A percentile compares a stretch with the other conserved stretches of the same genome.
phyloP scores from a whole-genome alignment of 2,888 invertebrate species.

The Nomada fabriciana region DNA sequence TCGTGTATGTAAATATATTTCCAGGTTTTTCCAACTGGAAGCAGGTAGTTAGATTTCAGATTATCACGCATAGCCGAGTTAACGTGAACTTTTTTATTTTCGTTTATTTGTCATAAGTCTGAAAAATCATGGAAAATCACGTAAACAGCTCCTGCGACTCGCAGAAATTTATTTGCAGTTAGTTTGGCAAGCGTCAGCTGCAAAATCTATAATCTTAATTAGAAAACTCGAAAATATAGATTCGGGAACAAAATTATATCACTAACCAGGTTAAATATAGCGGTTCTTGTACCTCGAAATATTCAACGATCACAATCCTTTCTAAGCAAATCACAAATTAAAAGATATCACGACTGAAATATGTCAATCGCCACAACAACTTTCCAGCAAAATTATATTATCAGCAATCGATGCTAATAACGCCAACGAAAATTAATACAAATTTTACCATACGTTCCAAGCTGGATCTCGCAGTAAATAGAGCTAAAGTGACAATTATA shows the following conservation, averaged over 20 bases:
- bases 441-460: too few relatives aligned
- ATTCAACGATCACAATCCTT: neutral
- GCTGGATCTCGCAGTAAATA: too few relatives aligned
- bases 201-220: neutral
- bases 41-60: constrained; percentile 1
- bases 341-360: neutral
- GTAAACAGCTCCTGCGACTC: neutral
- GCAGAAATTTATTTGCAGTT: constrained; percentile 6
- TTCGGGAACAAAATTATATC: neutral
- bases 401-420: too few relatives aligned
- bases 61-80: neutral
- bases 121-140: constrained; percentile 2
- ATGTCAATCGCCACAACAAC: neutral
- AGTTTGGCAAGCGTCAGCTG: neutral
- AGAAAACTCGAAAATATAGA: neutral
- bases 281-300: neutral
- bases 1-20: constrained; percentile 51
- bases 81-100: neutral
- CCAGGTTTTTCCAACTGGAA: constrained; percentile 23
- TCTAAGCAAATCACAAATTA: neutral
- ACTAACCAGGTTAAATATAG: neutral
- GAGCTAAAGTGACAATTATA: neutral
- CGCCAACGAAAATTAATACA: too few relatives aligned
- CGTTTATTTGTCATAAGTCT: neutral
- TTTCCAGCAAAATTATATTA: too few relatives aligned